Conservation (phyloP, 2,797 vertebrate genomes). For the Babyrousa celebensis region DNA sequence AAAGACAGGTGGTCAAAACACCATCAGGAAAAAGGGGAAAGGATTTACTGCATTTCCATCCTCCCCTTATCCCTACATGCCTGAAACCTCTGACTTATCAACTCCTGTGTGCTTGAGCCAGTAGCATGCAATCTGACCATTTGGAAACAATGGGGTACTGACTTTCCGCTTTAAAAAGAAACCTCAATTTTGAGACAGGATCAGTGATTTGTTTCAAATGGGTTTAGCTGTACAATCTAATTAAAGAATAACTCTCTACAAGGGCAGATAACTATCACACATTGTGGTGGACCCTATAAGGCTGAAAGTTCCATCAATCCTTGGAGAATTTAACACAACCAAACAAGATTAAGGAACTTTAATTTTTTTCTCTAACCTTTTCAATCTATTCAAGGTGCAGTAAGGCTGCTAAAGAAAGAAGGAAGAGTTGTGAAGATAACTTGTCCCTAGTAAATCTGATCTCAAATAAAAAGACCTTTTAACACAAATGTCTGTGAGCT, state of each 20-base stretch:
- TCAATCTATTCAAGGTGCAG: constrained; percentile 63
- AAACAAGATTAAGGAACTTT: background rate
- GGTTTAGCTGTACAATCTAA: background rate
- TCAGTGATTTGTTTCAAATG: background rate
- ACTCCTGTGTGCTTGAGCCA: background rate
- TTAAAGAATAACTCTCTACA: background rate
- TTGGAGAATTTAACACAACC: constrained; percentile 21
- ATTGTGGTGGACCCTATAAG: background rate
- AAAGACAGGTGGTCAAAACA: constrained; percentile 61
- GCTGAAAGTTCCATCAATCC: background rate
- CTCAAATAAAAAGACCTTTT: constrained; percentile 72
- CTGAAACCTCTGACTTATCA: background rate
- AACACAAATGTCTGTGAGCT: constrained; percentile 45
- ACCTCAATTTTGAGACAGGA: background rate
- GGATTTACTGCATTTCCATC: background rate
- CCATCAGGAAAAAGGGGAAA: background rate
- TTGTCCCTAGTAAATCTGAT: constrained; percentile 64
- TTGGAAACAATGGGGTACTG: background rate
- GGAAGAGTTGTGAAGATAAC: constrained; percentile 75
- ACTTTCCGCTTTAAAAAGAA: constrained; percentile 37
- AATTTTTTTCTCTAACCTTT: background rate
- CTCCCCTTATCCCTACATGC: background rate
- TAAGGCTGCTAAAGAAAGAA: constrained; percentile 81
- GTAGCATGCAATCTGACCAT: background rate
- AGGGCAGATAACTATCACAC: background rate